Evolutionary conservation across 2,797 vertebrate genomes (phyloP), one percentile per base, ranked within the genome.

Genomic region (Hephaestus fuliginosus): DNA sequence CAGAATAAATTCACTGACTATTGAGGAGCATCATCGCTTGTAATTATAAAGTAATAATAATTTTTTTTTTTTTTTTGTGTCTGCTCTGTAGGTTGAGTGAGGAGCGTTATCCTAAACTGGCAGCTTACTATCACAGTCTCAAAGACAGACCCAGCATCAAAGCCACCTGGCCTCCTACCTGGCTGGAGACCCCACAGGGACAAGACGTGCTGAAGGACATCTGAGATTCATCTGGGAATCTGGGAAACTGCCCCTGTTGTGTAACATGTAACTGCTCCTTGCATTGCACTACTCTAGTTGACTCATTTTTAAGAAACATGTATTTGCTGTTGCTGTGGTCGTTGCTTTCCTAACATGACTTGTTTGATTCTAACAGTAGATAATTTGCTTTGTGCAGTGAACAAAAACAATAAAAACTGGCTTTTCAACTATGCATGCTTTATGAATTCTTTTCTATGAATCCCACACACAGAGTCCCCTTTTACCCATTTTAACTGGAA

Each of bases 61-160:
- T 8, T 48, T 56, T 55, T 17, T 8, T 48, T 56, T 55, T 17
- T 25, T 25, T 25, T 25, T 25, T 25, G 25, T 25, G 25, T 69
- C 17, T 13, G 2, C 48, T 51, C 41, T 82, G 10, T 12, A 96
- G 95, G 46, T 60, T 95, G 18, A 82, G 64, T 75, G 78, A 75
- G 2, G 78, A 95, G 64, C 82, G 82, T 14, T 96, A 92, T 82
- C 92, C 94, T 15, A 90, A 90, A 41, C 78, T 96, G 78, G 84
- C 86, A 56, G 89, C 82, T 15, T 96, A 96, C 83, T 85, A 95
- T 18, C 82, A 84, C 17, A 7, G 36, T 52, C 7, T 95, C 70
- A 95, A 94, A 90, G 84, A 91, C 3, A 89, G 95, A 20, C 87
- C 95, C 81, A 96, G 95, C 83, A 82, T 96, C 72, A 91, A 94